These are phyloP conservation scores for Lymantria monacha DNA, from an alignment of 2,888 invertebrate genomes.

Conservation along the genomic window DNA sequence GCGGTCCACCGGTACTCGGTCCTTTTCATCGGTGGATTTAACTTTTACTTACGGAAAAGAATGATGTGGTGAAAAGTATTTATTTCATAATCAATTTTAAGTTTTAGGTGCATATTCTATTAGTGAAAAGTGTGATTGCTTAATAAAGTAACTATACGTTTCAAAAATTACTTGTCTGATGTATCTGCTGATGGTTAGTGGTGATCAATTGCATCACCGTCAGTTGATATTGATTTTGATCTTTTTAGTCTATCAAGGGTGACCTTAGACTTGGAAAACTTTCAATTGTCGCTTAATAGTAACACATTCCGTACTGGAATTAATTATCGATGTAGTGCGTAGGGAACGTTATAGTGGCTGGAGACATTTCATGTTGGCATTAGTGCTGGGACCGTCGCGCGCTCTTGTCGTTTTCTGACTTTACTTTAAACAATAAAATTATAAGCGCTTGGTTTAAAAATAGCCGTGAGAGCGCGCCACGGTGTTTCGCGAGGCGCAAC, in stretches of 20 bases:
- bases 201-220: too few species aligned
- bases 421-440: conserved; percentile 81
- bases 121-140: too few species aligned
- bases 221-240: too few species aligned
- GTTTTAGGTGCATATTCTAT: too few species aligned
- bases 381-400: conserved; percentile 68
- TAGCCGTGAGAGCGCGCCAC: conserved; percentile 55
- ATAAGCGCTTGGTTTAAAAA: conserved; percentile 75
- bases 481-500: conserved; percentile 44
- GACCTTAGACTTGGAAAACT: conserved; percentile 33
- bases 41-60: too few species aligned
- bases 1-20: too few species aligned
- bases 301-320: conserved; percentile 33
- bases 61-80: too few species aligned
- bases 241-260: conserved; percentile 17
- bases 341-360: conserved; percentile 39
- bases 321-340: conserved; percentile 43
- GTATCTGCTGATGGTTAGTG: too few species aligned
- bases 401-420: conserved; percentile 71
- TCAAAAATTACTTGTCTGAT: too few species aligned
- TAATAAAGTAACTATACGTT: too few species aligned
- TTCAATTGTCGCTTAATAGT: conserved; percentile 36
- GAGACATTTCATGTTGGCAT: conserved; percentile 60
- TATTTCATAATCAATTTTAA: too few species aligned
- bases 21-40: too few species aligned